phyloP scores from a whole-genome alignment of 2,797 vertebrate genomes.

The Uromys caudimaculatus region DNA sequence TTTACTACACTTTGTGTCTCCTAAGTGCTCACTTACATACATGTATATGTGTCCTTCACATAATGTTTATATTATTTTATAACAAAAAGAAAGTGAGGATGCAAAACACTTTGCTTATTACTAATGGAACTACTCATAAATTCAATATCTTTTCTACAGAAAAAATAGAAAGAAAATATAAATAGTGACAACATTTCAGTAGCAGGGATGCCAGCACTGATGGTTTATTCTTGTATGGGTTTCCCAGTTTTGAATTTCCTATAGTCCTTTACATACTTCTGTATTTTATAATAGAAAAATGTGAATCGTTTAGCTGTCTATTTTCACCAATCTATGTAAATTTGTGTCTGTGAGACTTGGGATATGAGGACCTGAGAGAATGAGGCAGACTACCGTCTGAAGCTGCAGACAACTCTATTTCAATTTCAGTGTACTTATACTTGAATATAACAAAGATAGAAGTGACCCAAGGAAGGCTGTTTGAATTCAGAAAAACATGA shows the following conservation, averaged over 20 bases:
- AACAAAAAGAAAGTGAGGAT: not conserved
- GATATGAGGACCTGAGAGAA: not conserved
- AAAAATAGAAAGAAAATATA: not conserved
- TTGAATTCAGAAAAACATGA: not conserved
- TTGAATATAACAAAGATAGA: not conserved
- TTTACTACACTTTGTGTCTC: not conserved
- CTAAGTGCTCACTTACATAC: not conserved
- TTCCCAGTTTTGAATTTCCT: not conserved
- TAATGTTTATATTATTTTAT: not conserved
- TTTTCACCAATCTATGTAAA: not conserved
- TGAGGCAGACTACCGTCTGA: not conserved
- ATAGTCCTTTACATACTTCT: not conserved
- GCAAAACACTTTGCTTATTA: not conserved
- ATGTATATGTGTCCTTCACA: not conserved
- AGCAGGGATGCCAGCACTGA: not conserved
- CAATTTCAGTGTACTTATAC: not conserved
- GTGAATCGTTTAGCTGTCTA: not conserved
- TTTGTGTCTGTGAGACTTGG: not conserved
- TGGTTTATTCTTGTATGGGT: not conserved
- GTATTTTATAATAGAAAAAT: slow-evolving; percentile 1
- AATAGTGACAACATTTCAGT: not conserved
- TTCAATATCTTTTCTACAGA: not conserved
- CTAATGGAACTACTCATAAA: not conserved
- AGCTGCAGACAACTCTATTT: not conserved
- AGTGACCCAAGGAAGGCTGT: not conserved